Percentiles rank a stretch among this genome's conserved stretches.
phyloP scores from a whole-genome alignment of 2,797 vertebrate species.

The Halcyon badia region DNA sequence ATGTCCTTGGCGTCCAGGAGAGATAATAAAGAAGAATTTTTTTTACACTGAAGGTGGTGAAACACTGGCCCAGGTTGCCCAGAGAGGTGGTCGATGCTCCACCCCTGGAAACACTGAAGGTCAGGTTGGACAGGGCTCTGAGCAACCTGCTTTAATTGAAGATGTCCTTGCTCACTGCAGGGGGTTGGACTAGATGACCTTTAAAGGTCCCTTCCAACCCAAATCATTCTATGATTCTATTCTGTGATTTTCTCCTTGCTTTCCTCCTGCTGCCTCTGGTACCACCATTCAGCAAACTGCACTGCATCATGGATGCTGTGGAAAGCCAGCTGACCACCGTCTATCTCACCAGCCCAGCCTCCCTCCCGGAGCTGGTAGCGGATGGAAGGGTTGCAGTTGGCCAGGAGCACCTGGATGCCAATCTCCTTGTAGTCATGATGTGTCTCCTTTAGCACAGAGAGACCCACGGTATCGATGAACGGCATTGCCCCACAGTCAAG shows the following conservation, averaged over 20 bases:
- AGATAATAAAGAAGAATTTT: not conserved
- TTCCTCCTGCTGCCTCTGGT: not conserved
- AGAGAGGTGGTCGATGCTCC: not conserved
- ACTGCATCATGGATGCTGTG: conserved; percentile 72
- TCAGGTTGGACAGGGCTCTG: not conserved
- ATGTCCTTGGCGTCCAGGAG: not conserved
- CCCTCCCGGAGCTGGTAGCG: conserved; percentile 53
- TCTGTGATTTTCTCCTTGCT: not conserved
- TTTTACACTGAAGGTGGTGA: not conserved
- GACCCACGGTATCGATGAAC: conserved; percentile 70
- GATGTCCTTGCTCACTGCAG: not conserved
- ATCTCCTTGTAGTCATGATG: conserved; percentile 41
- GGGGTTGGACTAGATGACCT: not conserved
- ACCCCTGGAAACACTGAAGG: not conserved
- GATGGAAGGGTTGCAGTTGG: conserved; percentile 75
- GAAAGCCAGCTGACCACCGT: conserved; percentile 39
- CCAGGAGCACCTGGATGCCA: conserved; percentile 60
- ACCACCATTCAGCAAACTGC: conserved; percentile 36
- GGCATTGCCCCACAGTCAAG: conserved; percentile 78
- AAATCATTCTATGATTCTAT: not conserved
- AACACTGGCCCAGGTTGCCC: too few species aligned
- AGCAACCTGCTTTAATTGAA: not conserved
- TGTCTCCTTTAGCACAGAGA: conserved; percentile 55
- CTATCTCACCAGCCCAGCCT: conserved; percentile 35
- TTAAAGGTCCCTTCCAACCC: not conserved